Percentiles rank a stretch among this genome's conserved stretches.
These are phyloP conservation scores for Zaprionus taronus DNA, from an alignment of 1,140 invertebrate species.

Conservation along the genomic window DNA sequence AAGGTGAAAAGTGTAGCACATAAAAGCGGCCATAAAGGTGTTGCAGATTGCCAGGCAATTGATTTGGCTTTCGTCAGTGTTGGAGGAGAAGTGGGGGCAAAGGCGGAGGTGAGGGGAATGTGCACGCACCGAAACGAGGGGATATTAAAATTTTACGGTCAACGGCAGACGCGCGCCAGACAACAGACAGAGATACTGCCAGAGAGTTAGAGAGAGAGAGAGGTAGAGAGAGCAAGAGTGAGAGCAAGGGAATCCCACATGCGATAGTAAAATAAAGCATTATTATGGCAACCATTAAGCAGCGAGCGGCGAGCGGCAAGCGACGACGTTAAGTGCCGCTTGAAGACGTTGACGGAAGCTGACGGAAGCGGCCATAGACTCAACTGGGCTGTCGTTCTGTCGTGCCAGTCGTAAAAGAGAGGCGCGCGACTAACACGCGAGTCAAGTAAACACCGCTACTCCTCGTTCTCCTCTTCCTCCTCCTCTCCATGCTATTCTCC, in stretches of 20 bases:
- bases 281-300: slow-evolving; percentile 77
- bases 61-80: slow-evolving; percentile 51
- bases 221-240: neutral
- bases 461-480: neutral
- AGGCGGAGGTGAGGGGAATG: slow-evolving; percentile 3
- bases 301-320: slow-evolving; percentile 15
- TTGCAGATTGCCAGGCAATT: slow-evolving; percentile 67
- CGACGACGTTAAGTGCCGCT: slow-evolving; percentile 57
- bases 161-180: slow-evolving; percentile 71
- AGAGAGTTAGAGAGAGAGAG: slow-evolving; percentile 3
- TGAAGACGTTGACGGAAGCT: slow-evolving; percentile 71
- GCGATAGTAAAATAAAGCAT: slow-evolving; percentile 81
- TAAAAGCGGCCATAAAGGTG: slow-evolving; percentile 77
- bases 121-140: slow-evolving; percentile 50
- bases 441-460: slow-evolving; percentile 28
- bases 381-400: slow-evolving; percentile 44
- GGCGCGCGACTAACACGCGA: slow-evolving; percentile 63
- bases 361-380: slow-evolving; percentile 44
- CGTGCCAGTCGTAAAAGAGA: slow-evolving; percentile 52
- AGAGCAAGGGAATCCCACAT: slow-evolving; percentile 43
- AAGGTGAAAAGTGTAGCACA: slow-evolving; percentile 79
- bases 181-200: slow-evolving; percentile 19
- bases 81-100: neutral
- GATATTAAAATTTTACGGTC: slow-evolving; percentile 80
- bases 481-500: neutral